A percentile compares a stretch with the other conserved stretches of the same genome.
Conservation (phyloP, 2,113 vertebrate species). For the Montifringilla adamsi region DNA sequence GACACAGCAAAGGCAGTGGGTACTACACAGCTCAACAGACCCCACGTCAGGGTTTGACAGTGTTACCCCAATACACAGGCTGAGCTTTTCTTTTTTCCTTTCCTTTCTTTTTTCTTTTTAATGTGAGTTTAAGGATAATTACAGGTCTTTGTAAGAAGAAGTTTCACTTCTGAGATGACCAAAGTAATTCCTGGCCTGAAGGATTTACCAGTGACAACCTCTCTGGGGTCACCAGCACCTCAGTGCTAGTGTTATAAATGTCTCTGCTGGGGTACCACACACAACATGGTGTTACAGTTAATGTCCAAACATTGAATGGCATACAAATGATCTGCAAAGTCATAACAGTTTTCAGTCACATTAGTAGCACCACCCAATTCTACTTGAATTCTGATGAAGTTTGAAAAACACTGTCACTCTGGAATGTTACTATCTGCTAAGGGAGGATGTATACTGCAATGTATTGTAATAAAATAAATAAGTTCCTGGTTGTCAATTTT, state of each 20-base stretch:
- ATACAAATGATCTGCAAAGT: neutral
- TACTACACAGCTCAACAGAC: neutral
- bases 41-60: neutral
- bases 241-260: neutral
- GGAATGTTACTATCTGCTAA: neutral
- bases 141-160: neutral
- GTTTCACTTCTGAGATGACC: neutral
- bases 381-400: neutral
- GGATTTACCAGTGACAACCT: neutral
- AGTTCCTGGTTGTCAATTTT: neutral
- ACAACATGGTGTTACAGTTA: no score
- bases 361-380: neutral
- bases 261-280: neutral
- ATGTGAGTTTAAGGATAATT: neutral
- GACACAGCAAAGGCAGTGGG: neutral
- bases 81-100: neutral
- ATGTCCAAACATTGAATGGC: neutral
- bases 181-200: neutral
- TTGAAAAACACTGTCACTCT: neutral
- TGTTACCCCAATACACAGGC: fast-evolving
- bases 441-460: neutral
- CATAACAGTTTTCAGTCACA: neutral
- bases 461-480: neutral
- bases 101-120: neutral
- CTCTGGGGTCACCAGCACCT: neutral